phyloP scores from a whole-genome alignment of 92 coral and sea anemone species.

The Zoanthus sociatus region DNA sequence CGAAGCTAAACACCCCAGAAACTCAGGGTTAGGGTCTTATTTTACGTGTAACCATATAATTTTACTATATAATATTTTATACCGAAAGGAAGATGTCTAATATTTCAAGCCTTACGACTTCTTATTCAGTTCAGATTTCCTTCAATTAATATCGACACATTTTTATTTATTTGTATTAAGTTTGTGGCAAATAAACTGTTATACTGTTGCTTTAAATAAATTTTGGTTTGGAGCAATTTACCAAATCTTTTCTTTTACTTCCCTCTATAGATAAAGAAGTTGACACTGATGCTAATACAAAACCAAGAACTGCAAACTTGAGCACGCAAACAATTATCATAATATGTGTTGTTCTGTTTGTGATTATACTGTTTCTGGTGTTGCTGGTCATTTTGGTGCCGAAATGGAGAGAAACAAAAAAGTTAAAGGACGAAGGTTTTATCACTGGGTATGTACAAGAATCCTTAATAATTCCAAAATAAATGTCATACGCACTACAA shows the following conservation, averaged over 20 bases:
- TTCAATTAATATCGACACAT: too few relatives aligned
- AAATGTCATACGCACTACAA: background rate
- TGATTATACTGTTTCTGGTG: background rate
- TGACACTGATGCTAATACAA: too few relatives aligned
- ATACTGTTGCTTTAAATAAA: too few relatives aligned
- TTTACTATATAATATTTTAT: too few relatives aligned
- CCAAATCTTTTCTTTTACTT: background rate
- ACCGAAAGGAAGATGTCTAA: too few relatives aligned
- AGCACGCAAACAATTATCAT: background rate
- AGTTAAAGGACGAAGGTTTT: constrained; percentile 7
- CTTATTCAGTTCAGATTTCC: too few relatives aligned
- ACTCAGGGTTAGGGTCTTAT: too few relatives aligned
- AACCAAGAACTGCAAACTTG: background rate
- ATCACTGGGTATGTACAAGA: constrained; percentile 9
- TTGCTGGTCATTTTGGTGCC: background rate
- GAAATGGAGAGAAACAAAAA: constrained; percentile 16
- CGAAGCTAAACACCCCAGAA: too few relatives aligned
- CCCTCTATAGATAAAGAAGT: background rate
- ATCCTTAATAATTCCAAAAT: background rate
- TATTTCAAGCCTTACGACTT: too few relatives aligned
- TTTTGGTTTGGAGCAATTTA: background rate
- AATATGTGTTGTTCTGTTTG: background rate
- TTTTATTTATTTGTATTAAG: too few relatives aligned
- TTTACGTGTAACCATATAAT: too few relatives aligned
- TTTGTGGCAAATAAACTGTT: too few relatives aligned